Percentiles rank a stretch among this genome's conserved stretches.
phyloP scores from a whole-genome alignment of 1,140 invertebrate genomes.

The Euura saliciscinereae region DNA sequence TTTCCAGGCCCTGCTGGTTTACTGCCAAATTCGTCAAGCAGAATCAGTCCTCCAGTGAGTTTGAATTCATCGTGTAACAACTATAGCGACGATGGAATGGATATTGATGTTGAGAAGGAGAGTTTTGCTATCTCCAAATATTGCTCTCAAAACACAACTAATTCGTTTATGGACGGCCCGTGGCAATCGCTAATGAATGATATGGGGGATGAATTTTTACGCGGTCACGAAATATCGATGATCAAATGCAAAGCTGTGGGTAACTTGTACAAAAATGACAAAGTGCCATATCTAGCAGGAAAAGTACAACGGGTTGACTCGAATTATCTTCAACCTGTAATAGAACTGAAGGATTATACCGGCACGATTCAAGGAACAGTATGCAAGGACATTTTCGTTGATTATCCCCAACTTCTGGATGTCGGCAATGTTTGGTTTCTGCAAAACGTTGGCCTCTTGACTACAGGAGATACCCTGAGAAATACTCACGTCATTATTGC shows the following conservation, averaged over 20 bases:
- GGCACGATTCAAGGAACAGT: conserved; percentile 48
- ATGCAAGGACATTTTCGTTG: conserved; percentile 43
- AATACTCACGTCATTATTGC: conserved; percentile 38
- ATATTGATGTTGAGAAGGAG: neutral
- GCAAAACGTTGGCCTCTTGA: conserved; percentile 41
- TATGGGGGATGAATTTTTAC: conserved; percentile 43
- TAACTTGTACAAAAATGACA: conserved; percentile 32
- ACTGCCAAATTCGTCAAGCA: conserved; percentile 35
- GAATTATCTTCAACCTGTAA: conserved; percentile 44
- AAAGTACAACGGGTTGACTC: conserved; percentile 48
- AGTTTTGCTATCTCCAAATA: conserved; percentile 26
- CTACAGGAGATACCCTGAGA: neutral
- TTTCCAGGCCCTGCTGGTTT: conserved; percentile 58
- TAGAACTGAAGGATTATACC: conserved; percentile 50
- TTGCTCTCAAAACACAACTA: conserved; percentile 54
- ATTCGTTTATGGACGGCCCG: conserved; percentile 45
- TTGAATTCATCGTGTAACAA: conserved; percentile 17
- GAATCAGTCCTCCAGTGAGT: neutral
- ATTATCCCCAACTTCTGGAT: conserved; percentile 48
- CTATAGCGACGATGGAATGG: conserved; percentile 18
- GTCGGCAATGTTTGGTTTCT: conserved; percentile 45
- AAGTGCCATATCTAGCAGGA: conserved; percentile 47
- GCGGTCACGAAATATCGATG: conserved; percentile 42
- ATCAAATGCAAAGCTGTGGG: conserved; percentile 39
- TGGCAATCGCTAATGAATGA: conserved; percentile 52